A percentile compares a stretch with the other conserved stretches of the same genome.
These are phyloP conservation scores for Idaea aversata DNA, from an alignment of 2,888 invertebrate genomes.

Conservation along the genomic window DNA sequence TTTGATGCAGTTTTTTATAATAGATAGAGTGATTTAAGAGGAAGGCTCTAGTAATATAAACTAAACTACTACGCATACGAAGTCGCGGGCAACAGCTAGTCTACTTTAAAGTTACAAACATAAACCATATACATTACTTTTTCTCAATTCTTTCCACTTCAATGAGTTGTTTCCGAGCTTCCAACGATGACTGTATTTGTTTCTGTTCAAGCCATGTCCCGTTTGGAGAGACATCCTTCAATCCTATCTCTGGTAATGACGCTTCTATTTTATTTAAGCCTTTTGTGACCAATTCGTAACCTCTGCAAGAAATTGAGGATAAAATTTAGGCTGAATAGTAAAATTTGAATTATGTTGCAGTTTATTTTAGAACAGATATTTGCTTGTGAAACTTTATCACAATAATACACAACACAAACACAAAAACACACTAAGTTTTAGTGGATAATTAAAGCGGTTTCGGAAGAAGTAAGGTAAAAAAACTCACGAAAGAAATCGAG, in stretches of 20 bases:
- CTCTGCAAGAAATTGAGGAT: conserved; percentile 44
- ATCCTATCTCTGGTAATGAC: conserved; percentile 74
- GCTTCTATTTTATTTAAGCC: conserved; percentile 65
- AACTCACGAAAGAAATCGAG: conserved; percentile 54
- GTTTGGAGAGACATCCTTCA: conserved; percentile 77
- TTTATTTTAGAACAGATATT: not conserved
- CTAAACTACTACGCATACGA: too few relatives aligned
- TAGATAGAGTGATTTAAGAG: too few relatives aligned
- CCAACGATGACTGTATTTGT: conserved; percentile 79
- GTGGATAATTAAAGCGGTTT: not conserved
- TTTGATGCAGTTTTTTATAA: too few relatives aligned
- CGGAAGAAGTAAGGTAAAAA: not conserved
- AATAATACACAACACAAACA: too few relatives aligned
- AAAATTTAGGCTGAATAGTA: conserved; percentile 8
- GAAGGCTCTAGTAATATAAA: too few relatives aligned
- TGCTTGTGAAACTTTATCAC: not conserved
- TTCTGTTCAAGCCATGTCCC: conserved; percentile 81
- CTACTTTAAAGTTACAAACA: not conserved
- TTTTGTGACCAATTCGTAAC: conserved; percentile 57
- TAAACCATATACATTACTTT: conserved; percentile 44
- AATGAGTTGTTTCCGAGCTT: conserved; percentile 73
- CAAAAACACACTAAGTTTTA: too few relatives aligned
- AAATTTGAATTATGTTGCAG: not conserved
- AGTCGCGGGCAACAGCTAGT: too few relatives aligned
- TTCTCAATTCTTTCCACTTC: conserved; percentile 81